Conservation (phyloP, 2,888 invertebrate genomes). For the Flexamia atlantica region DNA sequence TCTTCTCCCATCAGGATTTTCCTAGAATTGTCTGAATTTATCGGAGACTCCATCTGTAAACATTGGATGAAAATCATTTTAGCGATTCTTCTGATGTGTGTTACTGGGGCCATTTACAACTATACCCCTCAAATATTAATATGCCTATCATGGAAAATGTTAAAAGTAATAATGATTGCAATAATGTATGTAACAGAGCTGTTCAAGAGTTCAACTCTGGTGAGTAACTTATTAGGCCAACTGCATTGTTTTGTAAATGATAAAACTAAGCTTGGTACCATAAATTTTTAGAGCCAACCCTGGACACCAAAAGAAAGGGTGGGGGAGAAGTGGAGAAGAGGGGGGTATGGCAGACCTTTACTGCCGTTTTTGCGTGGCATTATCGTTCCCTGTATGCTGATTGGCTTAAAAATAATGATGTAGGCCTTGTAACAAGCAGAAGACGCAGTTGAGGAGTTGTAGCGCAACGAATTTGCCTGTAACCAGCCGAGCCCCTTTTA, state of each 20-base stretch:
- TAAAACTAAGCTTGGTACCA: no score
- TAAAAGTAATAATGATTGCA: constrained; percentile 67
- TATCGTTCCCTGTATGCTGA: no score
- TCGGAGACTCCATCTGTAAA: constrained; percentile 65
- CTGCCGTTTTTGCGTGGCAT: no score
- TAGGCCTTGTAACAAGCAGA: no score
- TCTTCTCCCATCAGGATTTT: constrained; percentile 66
- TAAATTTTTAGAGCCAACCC: no score
- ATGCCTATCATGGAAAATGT: constrained; percentile 59
- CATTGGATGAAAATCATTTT: constrained; percentile 63
- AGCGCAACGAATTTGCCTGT: no score
- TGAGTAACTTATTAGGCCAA: constrained; percentile 61
- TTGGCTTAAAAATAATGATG: no score
- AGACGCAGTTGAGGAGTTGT: no score
- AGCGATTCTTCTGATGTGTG: constrained; percentile 55
- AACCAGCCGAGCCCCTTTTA: no score
- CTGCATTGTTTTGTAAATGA: background rate
- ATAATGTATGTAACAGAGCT: constrained; percentile 73
- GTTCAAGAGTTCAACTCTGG: constrained; percentile 65
- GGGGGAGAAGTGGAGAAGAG: no score
- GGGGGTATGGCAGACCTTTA: no score
- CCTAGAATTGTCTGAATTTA: constrained; percentile 65
- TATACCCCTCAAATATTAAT: constrained; percentile 67
- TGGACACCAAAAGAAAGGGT: no score
- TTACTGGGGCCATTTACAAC: constrained; percentile 64